Base-by-base conservation (phyloP, 2,113 vertebrate species). In the Megaceryle maxima region DNA sequence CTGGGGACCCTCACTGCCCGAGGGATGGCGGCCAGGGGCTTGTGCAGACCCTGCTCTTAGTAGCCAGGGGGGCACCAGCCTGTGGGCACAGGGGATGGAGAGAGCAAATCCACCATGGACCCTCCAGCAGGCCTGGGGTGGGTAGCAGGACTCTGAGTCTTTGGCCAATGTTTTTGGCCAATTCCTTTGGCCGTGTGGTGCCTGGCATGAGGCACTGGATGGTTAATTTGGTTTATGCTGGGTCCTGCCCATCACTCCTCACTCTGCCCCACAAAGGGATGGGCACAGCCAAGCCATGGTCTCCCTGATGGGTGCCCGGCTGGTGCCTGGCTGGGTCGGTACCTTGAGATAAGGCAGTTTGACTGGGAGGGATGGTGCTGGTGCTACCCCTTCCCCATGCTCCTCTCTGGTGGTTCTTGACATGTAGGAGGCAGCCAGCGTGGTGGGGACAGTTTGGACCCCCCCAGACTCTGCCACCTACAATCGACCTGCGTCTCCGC, bases 401-500 rank as follows among this genome's bases (percentile, higher is more conserved):
- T 63, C 48, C 55, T 63, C 16, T 37, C 4, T 0, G 3, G 29
- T 5, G 44, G 33, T 39, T 77, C 11, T 62, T 19, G 15, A 19
- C 4, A 5, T 31, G 81, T 29, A 15, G 24, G 29, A 29, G 53
- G 68, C 37, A 59, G 44, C 18, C 1, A 3, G 67, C 22, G 22
- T 2, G 4, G 22, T 20, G 75, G 59, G 33, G 56, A 25, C 57
- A 48, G 29, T 11, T 1, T 0, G 2, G 76, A 16, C 26, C 51
- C 6, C n/a, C 31, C 17, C 16, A 41, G 20, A 13, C 77, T 46
- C 62, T 14, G 1, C 24, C 67, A 16, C 4, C 69, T n/a, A 2
- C 1, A 1, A n/a, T 10, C 1, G 16, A 44, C 50, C 91, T 8
- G 7, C 1, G 20, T 22, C 69, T 4, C 24, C 6, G 0, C 16